Conservation (phyloP, 2,797 vertebrate genomes). For the Prionace glauca region DNA sequence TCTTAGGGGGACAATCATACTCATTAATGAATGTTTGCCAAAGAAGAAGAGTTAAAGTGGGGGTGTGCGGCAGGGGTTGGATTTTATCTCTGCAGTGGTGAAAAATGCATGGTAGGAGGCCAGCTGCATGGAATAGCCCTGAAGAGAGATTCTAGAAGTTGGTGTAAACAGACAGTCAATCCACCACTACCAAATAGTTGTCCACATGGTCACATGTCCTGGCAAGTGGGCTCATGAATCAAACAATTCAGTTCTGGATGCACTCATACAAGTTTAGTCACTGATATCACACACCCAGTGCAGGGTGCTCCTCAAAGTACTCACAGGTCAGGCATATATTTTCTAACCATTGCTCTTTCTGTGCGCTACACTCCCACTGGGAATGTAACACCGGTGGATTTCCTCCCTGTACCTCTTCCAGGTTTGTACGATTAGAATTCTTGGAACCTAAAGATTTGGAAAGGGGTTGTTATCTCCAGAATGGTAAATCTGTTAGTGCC, state of each 20-base stretch:
- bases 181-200: background rate
- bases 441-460: background rate
- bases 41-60: too few species aligned
- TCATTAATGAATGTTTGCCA: too few species aligned
- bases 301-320: background rate
- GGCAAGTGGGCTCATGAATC: background rate
- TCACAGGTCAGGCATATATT: background rate
- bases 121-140: background rate
- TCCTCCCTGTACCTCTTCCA: background rate
- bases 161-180: background rate
- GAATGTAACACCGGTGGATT: background rate
- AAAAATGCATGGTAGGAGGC: background rate
- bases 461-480: too few species aligned
- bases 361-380: background rate
- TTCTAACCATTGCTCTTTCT: background rate
- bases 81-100: background rate
- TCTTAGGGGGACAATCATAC: too few species aligned
- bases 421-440: background rate
- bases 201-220: background rate
- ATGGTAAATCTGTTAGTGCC: background rate
- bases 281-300: background rate
- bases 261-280: background rate
- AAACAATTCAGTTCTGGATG: background rate
- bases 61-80: background rate
- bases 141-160: background rate